A percentile compares a stretch with the other conserved stretches of the same genome.
phyloP scores from a whole-genome alignment of 2,888 invertebrate species.

The Diadegma fenestrale region DNA sequence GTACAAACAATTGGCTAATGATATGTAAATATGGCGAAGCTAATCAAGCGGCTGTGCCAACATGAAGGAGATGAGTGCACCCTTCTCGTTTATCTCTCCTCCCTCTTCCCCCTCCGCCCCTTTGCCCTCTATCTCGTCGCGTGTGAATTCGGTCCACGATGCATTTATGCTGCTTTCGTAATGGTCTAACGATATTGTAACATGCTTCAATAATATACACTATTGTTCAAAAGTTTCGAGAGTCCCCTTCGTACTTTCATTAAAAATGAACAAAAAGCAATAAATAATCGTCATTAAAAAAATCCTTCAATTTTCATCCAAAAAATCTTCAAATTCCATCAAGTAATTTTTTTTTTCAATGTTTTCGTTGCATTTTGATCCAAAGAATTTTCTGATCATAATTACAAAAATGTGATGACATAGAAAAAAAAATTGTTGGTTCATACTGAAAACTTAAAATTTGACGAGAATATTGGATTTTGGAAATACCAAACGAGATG shows the following conservation, averaged over 20 bases:
- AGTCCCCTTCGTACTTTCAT: not conserved
- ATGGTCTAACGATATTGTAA: constrained; percentile 18
- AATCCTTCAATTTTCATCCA: not conserved
- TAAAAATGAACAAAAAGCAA: not conserved
- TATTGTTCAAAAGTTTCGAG: constrained; percentile 70
- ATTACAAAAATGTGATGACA: no score
- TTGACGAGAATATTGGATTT: no score
- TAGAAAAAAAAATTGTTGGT: no score
- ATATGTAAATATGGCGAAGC: constrained; percentile 84
- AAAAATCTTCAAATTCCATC: not conserved
- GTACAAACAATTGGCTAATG: constrained; percentile 84
- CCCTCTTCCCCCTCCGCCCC: constrained; percentile 20
- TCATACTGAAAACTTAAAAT: no score
- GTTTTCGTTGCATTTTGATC: no score
- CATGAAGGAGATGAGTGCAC: constrained; percentile 79
- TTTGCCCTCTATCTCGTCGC: constrained; percentile 57
- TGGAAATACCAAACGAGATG: no score
- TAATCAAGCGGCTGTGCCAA: constrained; percentile 84
- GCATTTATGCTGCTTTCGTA: constrained; percentile 75
- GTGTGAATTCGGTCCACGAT: constrained; percentile 80
- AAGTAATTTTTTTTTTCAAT: no score
- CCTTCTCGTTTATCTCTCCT: constrained; percentile 65
- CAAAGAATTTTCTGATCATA: no score
- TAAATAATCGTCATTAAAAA: not conserved
- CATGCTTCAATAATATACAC: constrained; percentile 71